These are phyloP conservation scores for Metellina segmentata DNA, from an alignment of 2,888 invertebrate genomes.

Conservation along the genomic window DNA sequence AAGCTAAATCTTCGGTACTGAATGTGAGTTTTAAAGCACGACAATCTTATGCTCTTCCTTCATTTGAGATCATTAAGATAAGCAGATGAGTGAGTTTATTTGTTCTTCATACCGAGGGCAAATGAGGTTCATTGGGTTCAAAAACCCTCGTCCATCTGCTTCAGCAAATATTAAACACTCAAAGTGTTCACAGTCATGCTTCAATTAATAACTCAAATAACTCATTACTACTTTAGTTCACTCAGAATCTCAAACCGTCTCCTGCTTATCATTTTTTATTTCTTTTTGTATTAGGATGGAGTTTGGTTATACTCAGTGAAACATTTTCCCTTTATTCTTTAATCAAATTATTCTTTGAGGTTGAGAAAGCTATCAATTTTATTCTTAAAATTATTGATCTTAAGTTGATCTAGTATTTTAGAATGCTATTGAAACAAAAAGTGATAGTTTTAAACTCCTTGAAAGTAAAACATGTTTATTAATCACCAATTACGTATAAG, in stretches of 20 bases:
- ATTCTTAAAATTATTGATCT: too few relatives aligned
- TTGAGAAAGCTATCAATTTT: too few relatives aligned
- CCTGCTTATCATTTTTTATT: too few relatives aligned
- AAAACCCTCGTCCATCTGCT: constrained; percentile 30
- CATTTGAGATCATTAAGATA: not conserved
- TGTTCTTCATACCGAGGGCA: not conserved
- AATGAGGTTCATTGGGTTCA: constrained; percentile 21
- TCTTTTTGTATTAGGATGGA: too few relatives aligned
- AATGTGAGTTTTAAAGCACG: not conserved
- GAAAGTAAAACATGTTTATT: too few relatives aligned
- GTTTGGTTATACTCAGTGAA: too few relatives aligned
- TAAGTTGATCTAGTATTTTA: too few relatives aligned
- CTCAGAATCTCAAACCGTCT: not conserved
- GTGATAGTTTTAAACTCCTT: too few relatives aligned
- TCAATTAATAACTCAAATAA: constrained; percentile 35
- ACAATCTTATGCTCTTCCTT: not conserved
- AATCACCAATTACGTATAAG: too few relatives aligned
- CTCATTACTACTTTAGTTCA: constrained; percentile 5
- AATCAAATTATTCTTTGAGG: too few relatives aligned
- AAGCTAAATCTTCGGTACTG: not conserved
- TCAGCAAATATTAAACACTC: constrained; percentile 36
- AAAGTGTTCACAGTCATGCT: constrained; percentile 44
- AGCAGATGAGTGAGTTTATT: not conserved
- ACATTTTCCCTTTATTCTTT: too few relatives aligned
- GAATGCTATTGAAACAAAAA: too few relatives aligned